Evolutionary conservation across 2,888 invertebrate genomes (phyloP).

Genomic region (Sinodicranocentrus sp.): DNA sequence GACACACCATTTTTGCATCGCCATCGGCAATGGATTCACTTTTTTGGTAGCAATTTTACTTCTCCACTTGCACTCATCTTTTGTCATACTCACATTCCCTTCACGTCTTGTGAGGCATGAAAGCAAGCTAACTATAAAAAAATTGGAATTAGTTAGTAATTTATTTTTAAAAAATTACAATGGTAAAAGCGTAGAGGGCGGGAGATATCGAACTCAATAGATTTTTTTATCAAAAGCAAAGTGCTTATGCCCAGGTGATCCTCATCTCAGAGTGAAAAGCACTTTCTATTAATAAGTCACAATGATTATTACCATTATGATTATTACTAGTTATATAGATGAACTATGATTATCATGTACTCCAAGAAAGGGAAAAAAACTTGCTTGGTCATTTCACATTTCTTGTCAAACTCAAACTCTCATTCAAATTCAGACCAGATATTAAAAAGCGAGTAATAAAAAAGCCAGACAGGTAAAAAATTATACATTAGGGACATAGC

Average conservation of each 20-base stretch:
- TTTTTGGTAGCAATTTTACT: neutral
- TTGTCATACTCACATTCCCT: neutral
- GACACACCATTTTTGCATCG: too few relatives aligned
- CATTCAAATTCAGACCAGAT: constrained; percentile 14
- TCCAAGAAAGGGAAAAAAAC: constrained; percentile 10
- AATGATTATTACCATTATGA: constrained; percentile 13
- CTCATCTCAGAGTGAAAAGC: constrained; percentile 4
- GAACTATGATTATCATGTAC: constrained; percentile 5
- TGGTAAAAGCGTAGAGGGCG: too few relatives aligned
- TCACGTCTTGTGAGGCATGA: neutral
- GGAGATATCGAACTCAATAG: too few relatives aligned
- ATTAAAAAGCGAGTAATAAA: constrained; percentile 4
- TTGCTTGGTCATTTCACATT: constrained; percentile 14
- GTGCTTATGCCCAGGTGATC: neutral
- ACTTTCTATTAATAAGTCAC: constrained; percentile 45
- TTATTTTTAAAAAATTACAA: too few relatives aligned
- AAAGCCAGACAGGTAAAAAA: neutral
- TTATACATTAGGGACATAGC: too few relatives aligned
- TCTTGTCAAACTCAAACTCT: neutral
- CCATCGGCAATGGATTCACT: constrained; percentile 4
- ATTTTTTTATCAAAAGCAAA: too few relatives aligned
- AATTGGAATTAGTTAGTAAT: too few relatives aligned
- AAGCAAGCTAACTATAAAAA: too few relatives aligned
- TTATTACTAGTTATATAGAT: constrained; percentile 22
- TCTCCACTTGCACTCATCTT: too few relatives aligned